Evolutionary conservation across 2,797 vertebrate genomes (phyloP).

Genomic region (Caiman crocodilus): DNA sequence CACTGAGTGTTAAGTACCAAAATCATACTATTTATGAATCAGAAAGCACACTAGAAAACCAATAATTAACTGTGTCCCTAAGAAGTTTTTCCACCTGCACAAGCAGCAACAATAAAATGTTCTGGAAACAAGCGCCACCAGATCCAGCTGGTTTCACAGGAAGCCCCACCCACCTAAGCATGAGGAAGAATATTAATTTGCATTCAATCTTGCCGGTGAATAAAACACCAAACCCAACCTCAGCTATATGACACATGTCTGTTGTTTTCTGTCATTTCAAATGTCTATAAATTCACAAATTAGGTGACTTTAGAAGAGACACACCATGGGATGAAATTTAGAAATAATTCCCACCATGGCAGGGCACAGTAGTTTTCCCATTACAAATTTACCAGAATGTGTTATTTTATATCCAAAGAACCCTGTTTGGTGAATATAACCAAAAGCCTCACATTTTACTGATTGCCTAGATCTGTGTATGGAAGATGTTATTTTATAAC

Average conservation of each 20-base stretch:
- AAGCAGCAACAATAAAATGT: conserved; percentile 49
- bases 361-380: conserved; percentile 35
- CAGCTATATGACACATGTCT: conserved; percentile 45
- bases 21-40: background rate
- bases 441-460: conserved; percentile 64
- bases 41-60: conserved; percentile 48
- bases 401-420: conserved; percentile 71
- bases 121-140: conserved; percentile 45
- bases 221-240: conserved; percentile 67
- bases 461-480: conserved; percentile 7
- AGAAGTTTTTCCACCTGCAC: conserved; percentile 36
- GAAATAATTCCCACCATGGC: conserved; percentile 39
- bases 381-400: conserved; percentile 65
- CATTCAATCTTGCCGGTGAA: conserved; percentile 19
- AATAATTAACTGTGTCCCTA: conserved; percentile 41
- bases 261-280: conserved; percentile 62
- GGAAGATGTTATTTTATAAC: conserved; percentile 42
- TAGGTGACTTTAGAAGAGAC: conserved; percentile 49
- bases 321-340: conserved; percentile 37
- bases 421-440: conserved; percentile 71
- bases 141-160: conserved; percentile 69
- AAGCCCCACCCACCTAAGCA: conserved; percentile 57
- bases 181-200: conserved; percentile 66
- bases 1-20: background rate
- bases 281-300: conserved; percentile 55